Evolutionary conservation across 2,113 vertebrate species (phyloP), one percentile per base, ranked within the genome.

Genomic region (Dascyllus trimaculatus): DNA sequence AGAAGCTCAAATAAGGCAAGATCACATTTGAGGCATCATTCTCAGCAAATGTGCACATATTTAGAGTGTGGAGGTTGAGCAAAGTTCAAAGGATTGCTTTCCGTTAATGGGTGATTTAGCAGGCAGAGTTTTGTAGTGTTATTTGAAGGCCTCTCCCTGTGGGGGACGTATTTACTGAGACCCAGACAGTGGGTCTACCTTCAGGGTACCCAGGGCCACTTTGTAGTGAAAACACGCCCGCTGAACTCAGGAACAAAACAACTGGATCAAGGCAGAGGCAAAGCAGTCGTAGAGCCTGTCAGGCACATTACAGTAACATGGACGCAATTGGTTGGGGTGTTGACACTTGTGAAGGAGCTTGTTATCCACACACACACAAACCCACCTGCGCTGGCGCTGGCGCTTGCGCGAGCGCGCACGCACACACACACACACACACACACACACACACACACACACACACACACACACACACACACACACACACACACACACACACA

Each of bases 311-410:
- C 80, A 78, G 89, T 85, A 86, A 88, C 89, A 90, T 51, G 78
- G 82, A 89, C 61, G 79, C 91, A 91, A 88, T 88, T 88, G 88
- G 85, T 82, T 85, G 91, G 88, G 88, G 88, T 90, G 91, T 90
- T 92, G 92, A 94, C 92, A 93, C 90, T 86, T 89, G 85, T 88
- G 91, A 95, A 92, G 85, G 67, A 93, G 92, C 93, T 94, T 93
- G 91, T 95, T 95, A 94, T 93, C 91, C 89, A 90, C 90, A 94
- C 87, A 89, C 89, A 81, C 84, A 91, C 85, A 82, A 88, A 87
- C 71, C 82, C 32, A 5, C 32, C 32, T n/a, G n/a, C n/a, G n/a
- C n/a, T n/a, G n/a, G n/a, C n/a, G n/a, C n/a, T n/a, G n/a, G n/a
- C n/a, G n/a, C n/a, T n/a, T n/a, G n/a, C n/a, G n/a, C n/a, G n/a